These are phyloP conservation scores for Leiothrix lutea DNA, from an alignment of 2,113 vertebrate species.

Conservation along the genomic window DNA sequence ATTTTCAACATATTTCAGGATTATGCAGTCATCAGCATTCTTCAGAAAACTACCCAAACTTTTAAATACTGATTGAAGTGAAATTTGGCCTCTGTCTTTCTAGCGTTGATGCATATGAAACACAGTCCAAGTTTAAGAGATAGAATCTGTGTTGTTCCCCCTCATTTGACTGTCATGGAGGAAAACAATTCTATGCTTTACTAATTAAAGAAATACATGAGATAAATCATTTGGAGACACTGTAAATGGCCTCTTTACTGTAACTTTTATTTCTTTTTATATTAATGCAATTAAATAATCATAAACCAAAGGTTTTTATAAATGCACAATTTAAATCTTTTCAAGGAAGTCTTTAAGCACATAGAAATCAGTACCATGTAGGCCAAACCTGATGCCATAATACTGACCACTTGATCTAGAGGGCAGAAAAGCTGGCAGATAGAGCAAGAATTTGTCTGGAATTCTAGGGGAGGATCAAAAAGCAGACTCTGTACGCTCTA, in stretches of 20 bases:
- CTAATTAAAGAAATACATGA: neutral
- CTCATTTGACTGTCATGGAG: neutral
- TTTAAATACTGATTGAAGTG: neutral
- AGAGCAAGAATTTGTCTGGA: neutral
- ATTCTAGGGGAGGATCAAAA: neutral
- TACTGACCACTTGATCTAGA: neutral
- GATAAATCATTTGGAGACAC: neutral
- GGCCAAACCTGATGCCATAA: neutral
- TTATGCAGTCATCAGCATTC: neutral
- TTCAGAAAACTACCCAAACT: neutral
- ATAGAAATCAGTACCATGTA: neutral
- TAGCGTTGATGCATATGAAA: neutral
- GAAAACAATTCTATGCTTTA: neutral
- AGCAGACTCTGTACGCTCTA: neutral
- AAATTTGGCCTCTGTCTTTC: neutral
- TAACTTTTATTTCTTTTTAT: neutral
- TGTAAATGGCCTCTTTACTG: neutral
- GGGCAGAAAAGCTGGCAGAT: neutral
- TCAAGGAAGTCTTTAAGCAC: neutral
- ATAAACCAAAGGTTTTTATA: neutral
- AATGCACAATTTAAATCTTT: neutral
- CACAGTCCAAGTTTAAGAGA: neutral
- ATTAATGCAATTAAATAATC: neutral
- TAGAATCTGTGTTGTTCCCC: accelerated
- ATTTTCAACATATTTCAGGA: neutral